Evolutionary conservation across 2,888 invertebrate species (phyloP).

Genomic region (Hemaris fuciformis): DNA sequence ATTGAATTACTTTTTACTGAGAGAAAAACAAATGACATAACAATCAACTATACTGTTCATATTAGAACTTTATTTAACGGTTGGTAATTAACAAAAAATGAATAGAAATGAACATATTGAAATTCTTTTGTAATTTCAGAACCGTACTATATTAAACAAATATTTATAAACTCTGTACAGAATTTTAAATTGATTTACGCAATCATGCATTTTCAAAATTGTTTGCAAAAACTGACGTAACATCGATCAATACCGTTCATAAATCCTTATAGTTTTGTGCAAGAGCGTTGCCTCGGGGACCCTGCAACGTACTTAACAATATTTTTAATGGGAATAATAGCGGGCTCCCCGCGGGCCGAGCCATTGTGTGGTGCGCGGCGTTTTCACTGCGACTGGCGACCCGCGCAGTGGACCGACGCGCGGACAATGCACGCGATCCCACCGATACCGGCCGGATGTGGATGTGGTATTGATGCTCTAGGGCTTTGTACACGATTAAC

Average conservation of each 20-base stretch:
- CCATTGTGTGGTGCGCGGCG: conserved; percentile 8
- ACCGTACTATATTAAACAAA: too few species aligned
- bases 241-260: not conserved
- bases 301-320: not conserved
- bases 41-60: too few species aligned
- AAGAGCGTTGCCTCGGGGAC: not conserved
- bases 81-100: too few species aligned
- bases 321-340: conserved; percentile 7
- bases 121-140: too few species aligned
- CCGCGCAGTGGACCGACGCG: not conserved
- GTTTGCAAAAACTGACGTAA: not conserved
- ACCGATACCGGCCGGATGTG: not conserved
- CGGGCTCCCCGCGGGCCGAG: conserved; percentile 13
- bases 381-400: not conserved
- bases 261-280: not conserved
- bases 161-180: too few species aligned
- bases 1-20: too few species aligned
- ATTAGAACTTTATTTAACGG: too few species aligned
- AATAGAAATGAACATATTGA: too few species aligned
- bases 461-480: not conserved
- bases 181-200: not conserved
- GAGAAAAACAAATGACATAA: too few species aligned
- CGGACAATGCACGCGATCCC: not conserved
- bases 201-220: not conserved
- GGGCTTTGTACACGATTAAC: not conserved